These are phyloP conservation scores for Trialeurodes vaporariorum DNA, from an alignment of 1,140 invertebrate species.

Conservation along the genomic window DNA sequence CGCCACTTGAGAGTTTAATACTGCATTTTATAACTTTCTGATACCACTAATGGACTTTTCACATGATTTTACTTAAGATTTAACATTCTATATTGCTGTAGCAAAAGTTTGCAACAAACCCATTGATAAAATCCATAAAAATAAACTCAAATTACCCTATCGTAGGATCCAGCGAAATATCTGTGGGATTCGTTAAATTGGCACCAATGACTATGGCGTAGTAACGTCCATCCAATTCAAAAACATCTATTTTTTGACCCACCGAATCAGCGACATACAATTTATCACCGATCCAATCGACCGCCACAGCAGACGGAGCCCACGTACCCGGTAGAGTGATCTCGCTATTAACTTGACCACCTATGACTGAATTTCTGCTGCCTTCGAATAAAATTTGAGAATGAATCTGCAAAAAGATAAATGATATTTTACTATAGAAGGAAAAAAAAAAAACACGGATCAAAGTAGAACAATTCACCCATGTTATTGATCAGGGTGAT, in stretches of 20 bases:
- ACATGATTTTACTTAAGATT: no score
- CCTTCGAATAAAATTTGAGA: background rate
- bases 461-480: no score
- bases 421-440: no score
- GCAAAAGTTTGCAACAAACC: no score
- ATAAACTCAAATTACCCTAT: conserved; percentile 64
- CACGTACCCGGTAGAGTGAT: conserved; percentile 67
- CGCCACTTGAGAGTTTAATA: no score
- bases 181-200: conserved; percentile 79
- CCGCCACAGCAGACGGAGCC: conserved; percentile 77
- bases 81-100: no score
- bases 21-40: no score
- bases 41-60: no score
- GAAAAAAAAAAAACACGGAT: no score
- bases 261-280: conserved; percentile 88
- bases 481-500: no score
- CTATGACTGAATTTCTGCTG: background rate
- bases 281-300: conserved; percentile 96
- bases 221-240: conserved; percentile 69
- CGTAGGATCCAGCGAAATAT: conserved; percentile 84
- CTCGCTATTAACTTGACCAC: conserved; percentile 28
- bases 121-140: no score
- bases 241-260: conserved; percentile 87
- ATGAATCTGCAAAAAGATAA: conserved; percentile 5
- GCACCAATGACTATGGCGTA: conserved; percentile 83